These are phyloP conservation scores for Acleris sparsana DNA, from an alignment of 2,888 invertebrate genomes.

Conservation along the genomic window DNA sequence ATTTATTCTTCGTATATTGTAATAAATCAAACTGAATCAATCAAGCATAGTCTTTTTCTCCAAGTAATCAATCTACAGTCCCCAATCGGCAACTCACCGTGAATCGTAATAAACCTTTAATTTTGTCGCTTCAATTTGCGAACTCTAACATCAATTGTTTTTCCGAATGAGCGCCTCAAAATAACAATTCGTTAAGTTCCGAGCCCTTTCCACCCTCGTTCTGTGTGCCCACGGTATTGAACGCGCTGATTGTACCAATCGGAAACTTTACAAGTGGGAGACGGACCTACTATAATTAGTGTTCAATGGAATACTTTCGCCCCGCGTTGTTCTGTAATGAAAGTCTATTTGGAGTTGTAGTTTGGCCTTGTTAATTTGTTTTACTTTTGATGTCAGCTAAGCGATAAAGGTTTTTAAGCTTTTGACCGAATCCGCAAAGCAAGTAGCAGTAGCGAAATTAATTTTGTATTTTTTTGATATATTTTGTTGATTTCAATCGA, in stretches of 20 bases:
- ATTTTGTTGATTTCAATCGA: neutral
- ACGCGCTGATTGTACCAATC: constrained; percentile 28
- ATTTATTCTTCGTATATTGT: too few species aligned
- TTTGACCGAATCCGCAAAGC: neutral
- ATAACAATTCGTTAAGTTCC: constrained; percentile 77
- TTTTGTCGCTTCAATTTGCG: constrained; percentile 70
- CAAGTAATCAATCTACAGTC: constrained; percentile 41
- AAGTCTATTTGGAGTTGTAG: neutral
- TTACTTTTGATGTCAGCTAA: neutral
- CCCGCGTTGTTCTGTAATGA: neutral
- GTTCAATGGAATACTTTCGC: constrained; percentile 20
- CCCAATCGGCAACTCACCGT: constrained; percentile 56
- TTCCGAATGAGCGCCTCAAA: constrained; percentile 79
- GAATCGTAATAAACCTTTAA: constrained; percentile 72
- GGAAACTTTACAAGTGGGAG: constrained; percentile 27
- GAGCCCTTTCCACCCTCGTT: constrained; percentile 56
- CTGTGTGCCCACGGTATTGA: constrained; percentile 30
- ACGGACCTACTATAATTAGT: constrained; percentile 24
- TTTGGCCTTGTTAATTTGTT: neutral
- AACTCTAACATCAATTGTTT: constrained; percentile 69
- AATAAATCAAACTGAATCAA: constrained; percentile 14
- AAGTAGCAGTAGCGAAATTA: neutral
- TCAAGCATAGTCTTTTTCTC: constrained; percentile 25
- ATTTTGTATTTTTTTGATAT: neutral
- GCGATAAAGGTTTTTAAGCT: neutral